A percentile compares a stretch with the other conserved stretches of the same genome.
Conservation (phyloP, 1,140 invertebrate species). For the Drosophila elegans region DNA sequence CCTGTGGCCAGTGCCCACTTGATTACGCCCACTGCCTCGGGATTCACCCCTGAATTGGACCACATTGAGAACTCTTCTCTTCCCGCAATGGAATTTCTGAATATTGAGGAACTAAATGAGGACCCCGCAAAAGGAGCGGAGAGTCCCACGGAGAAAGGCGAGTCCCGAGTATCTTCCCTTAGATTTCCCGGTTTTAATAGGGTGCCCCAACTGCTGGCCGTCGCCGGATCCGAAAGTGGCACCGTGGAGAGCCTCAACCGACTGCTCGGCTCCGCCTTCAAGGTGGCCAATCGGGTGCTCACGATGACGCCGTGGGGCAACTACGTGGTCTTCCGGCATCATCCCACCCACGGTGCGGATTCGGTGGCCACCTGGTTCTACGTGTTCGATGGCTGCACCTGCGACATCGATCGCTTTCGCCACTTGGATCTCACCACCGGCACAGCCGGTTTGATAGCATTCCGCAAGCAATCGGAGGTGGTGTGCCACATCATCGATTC, state of each 20-base stretch:
- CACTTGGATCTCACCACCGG: slow-evolving; percentile 70
- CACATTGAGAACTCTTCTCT: not conserved
- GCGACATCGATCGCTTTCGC: slow-evolving; percentile 70
- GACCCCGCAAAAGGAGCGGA: not conserved
- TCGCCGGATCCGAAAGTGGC: slow-evolving; percentile 71
- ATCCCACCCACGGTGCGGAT: not conserved
- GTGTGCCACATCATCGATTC: slow-evolving; percentile 62
- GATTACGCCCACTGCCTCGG: not conserved
- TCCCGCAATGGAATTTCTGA: not conserved
- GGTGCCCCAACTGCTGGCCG: slow-evolving; percentile 56
- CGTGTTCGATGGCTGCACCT: slow-evolving; percentile 70
- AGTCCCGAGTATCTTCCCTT: not conserved
- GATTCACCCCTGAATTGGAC: not conserved
- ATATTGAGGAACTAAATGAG: not conserved
- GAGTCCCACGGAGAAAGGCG: too few relatives aligned
- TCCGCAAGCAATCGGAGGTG: slow-evolving; percentile 33
- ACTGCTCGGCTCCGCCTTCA: slow-evolving; percentile 55
- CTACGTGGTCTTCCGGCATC: slow-evolving; percentile 67
- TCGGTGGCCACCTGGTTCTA: slow-evolving; percentile 39
- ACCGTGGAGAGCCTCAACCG: slow-evolving; percentile 57
- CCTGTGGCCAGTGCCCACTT: not conserved
- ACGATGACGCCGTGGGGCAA: slow-evolving; percentile 81
- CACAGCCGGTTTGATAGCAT: slow-evolving; percentile 63
- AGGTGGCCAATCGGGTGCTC: slow-evolving; percentile 64
- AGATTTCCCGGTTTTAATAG: slow-evolving; percentile 61